Evolutionary conservation across 2,113 vertebrate genomes (phyloP).

Genomic region (Poecilia latipinna): DNA sequence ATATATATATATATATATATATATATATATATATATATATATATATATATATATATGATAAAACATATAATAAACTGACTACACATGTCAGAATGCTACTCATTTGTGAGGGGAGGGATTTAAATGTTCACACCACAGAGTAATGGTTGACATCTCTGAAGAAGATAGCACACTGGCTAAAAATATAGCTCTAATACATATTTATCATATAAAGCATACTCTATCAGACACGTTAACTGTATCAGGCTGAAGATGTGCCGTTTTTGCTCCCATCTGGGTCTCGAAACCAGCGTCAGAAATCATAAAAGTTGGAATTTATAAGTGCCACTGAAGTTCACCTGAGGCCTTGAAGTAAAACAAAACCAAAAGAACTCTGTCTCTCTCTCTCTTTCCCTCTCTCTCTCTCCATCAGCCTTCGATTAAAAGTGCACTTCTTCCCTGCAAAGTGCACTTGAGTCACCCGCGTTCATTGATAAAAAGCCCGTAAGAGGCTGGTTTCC

Average conservation of each 20-base stretch:
- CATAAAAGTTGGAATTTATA: slow-evolving; percentile 47
- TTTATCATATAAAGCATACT: slow-evolving; percentile 73
- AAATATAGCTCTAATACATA: slow-evolving; percentile 76
- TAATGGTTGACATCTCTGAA: slow-evolving; percentile 74
- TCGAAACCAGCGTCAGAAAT: slow-evolving; percentile 48
- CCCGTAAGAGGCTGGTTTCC: slow-evolving; percentile 39
- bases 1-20: too few species aligned
- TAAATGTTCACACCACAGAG: slow-evolving; percentile 56
- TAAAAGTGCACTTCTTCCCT: slow-evolving; percentile 67
- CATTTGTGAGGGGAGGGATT: slow-evolving; percentile 47
- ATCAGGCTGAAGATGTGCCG: slow-evolving; percentile 52
- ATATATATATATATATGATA: slow-evolving; percentile 35
- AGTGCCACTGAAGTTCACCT: slow-evolving; percentile 72
- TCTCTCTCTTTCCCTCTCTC: not conserved
- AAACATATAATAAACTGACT: slow-evolving; percentile 66
- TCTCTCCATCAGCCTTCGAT: slow-evolving; percentile 40
- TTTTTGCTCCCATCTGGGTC: slow-evolving; percentile 58
- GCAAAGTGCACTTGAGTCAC: slow-evolving; percentile 67
- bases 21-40: too few species aligned
- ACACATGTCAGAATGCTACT: slow-evolving; percentile 59
- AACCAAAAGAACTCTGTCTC: slow-evolving; percentile 15
- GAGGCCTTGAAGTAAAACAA: slow-evolving; percentile 70
- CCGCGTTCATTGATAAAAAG: slow-evolving; percentile 41
- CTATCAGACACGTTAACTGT: slow-evolving; percentile 60
- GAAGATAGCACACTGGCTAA: slow-evolving; percentile 68